Percentiles rank a stretch among this genome's conserved stretches.
Conservation (phyloP, 2,797 vertebrate genomes). For the Pristis pectinata region DNA sequence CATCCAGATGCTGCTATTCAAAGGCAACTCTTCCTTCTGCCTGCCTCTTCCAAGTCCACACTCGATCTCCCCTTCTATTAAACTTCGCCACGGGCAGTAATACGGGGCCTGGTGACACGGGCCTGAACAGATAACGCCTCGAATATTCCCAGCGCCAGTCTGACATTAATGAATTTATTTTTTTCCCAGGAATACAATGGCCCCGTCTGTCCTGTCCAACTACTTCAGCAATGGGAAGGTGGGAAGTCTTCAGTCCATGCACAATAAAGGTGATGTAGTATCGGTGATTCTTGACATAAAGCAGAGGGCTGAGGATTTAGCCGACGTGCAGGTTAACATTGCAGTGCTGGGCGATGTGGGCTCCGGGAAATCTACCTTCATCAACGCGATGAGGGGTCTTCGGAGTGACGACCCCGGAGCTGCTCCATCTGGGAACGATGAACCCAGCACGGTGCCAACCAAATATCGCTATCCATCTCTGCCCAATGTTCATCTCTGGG, state of each 20-base stretch:
- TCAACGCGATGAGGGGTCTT: conserved; percentile 15
- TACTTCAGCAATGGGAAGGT: background rate
- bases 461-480: background rate
- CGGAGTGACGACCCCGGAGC: background rate
- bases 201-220: background rate
- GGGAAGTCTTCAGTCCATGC: background rate
- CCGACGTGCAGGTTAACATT: background rate
- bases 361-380: conserved; percentile 32
- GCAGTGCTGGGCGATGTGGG: conserved; percentile 8
- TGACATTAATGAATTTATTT: background rate
- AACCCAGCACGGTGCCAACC: background rate
- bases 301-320: background rate
- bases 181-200: background rate
- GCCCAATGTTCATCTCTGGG: conserved; percentile 20
- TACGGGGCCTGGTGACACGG: background rate
- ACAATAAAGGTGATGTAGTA: background rate
- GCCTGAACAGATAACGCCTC: background rate
- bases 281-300: background rate
- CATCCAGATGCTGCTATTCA: too few species aligned
- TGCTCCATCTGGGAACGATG: conserved; percentile 2
- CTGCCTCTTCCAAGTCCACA: too few species aligned
- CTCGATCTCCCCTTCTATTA: background rate
- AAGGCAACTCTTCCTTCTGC: too few species aligned
- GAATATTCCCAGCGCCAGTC: background rate
- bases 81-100: background rate